Conservation (phyloP, 1,140 invertebrate genomes). For the Drosophila willistoni region DNA sequence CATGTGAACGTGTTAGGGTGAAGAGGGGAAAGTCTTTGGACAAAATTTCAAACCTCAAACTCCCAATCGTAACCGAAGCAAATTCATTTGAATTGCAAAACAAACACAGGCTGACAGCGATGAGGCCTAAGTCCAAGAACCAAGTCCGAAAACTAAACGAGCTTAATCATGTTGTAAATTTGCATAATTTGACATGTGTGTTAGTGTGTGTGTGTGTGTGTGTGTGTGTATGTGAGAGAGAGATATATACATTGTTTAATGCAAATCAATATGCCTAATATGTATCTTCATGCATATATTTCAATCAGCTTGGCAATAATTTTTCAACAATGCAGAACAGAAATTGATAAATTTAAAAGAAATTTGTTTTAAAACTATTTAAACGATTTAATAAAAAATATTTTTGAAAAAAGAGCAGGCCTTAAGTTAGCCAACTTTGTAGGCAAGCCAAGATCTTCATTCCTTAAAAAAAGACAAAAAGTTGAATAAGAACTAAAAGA, state of each 20-base stretch:
- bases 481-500: too few relatives aligned
- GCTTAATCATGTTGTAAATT: conserved; percentile 80
- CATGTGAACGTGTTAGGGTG: conserved; percentile 23
- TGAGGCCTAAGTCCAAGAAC: conserved; percentile 40
- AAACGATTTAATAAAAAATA: too few relatives aligned
- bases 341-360: background rate
- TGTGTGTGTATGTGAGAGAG: background rate
- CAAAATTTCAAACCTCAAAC: background rate
- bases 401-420: too few relatives aligned
- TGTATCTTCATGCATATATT: conserved; percentile 29
- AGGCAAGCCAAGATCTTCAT: too few relatives aligned
- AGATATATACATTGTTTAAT: conserved; percentile 23
- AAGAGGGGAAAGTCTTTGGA: conserved; percentile 11
- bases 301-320: conserved; percentile 37
- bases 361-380: too few relatives aligned
- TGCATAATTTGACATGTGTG: conserved; percentile 73
- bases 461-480: too few relatives aligned
- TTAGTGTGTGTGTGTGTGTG: background rate
- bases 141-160: conserved; percentile 56
- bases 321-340: conserved; percentile 7
- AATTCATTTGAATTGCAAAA: conserved; percentile 80
- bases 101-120: conserved; percentile 63
- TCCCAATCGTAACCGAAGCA: conserved; percentile 29
- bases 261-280: conserved; percentile 31
- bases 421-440: too few relatives aligned